Evolutionary conservation across 2,888 invertebrate species (phyloP), one percentile per base, ranked within the genome.

Genomic region (Andrena camellia): DNA sequence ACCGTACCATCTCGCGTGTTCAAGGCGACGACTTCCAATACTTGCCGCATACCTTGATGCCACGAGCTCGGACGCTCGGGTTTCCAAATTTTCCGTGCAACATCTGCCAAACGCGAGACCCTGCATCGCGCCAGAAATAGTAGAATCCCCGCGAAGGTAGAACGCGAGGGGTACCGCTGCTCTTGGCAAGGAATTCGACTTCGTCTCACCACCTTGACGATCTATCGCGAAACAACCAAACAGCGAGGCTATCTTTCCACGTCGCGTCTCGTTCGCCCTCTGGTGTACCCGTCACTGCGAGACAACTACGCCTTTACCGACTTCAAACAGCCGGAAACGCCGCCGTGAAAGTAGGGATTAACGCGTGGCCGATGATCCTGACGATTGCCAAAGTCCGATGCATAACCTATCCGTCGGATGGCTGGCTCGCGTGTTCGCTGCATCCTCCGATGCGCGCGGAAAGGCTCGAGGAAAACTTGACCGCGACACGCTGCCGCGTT

Each of bases 41-140:
- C n/a, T n/a, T n/a, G n/a, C n/a, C 54, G 68, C 68, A 35, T 68
- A 23, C 54, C 54, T 50, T 68, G 3, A 42, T 23, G 33, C 31
- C 54, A 23, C 54, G 54, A n/a, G 6, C 23, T 54, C 35, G 13
- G 54, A 54, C 54, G 54, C 54, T 8, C 20, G 20, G 8, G 13
- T 26, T 10, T 23, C 10, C 13, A 64, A 73, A 73, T 68, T 72
- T 79, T 50, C 59, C 57, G 23, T 13, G 54, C 23, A 0, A 33
- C 48, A 26, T 50, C 54, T 62, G 79, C 48, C 79, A 50, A 68
- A 48, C 31, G 42, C 10, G 64, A n/a, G 64, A 35, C 31, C 78
- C 66, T 13, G 62, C 31, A 63, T 72, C 67, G 42, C 52, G 74
- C 67, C 81, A 81, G 72, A 79, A 81, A 81, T 81, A 81, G 80